Percentiles rank a stretch among this genome's conserved stretches.
Conservation (phyloP, 2,797 vertebrate species). For the Neoniphon sammara region DNA sequence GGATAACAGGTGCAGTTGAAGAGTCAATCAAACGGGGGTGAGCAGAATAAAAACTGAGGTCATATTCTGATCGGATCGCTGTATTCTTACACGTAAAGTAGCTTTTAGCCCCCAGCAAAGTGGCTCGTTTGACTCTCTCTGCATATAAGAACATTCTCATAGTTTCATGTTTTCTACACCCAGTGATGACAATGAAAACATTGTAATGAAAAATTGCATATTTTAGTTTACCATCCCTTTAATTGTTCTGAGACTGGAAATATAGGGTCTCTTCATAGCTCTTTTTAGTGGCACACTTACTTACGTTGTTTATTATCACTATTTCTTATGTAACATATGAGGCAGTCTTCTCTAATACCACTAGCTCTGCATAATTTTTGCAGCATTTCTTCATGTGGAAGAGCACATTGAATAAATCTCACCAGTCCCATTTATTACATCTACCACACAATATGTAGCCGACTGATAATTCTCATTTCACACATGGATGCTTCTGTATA, state of each 20-base stretch:
- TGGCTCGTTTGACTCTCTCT: too few species aligned
- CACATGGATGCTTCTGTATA: slow-evolving; percentile 28
- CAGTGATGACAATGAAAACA: too few species aligned
- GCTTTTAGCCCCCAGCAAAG: too few species aligned
- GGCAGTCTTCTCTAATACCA: not conserved
- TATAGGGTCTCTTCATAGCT: slow-evolving; percentile 9
- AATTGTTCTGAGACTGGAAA: slow-evolving; percentile 2
- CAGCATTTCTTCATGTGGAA: not conserved
- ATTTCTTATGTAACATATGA: slow-evolving; percentile 7
- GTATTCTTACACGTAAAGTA: too few species aligned
- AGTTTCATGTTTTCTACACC: too few species aligned
- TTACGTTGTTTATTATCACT: not conserved
- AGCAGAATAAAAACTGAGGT: too few species aligned
- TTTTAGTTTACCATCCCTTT: too few species aligned
- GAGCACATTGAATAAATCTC: not conserved
- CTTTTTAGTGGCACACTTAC: not conserved
- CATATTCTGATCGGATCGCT: too few species aligned
- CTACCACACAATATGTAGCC: slow-evolving; percentile 2
- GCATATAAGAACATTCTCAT: too few species aligned
- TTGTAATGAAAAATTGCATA: too few species aligned
- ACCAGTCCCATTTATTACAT: slow-evolving; percentile 26
- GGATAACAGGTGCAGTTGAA: too few species aligned
- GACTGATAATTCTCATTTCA: slow-evolving; percentile 34
- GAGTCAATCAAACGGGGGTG: too few species aligned
- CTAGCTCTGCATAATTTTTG: slow-evolving; percentile 8